These are phyloP conservation scores for Eubucco bourcierii DNA, from an alignment of 2,113 vertebrate genomes.

Conservation along the genomic window DNA sequence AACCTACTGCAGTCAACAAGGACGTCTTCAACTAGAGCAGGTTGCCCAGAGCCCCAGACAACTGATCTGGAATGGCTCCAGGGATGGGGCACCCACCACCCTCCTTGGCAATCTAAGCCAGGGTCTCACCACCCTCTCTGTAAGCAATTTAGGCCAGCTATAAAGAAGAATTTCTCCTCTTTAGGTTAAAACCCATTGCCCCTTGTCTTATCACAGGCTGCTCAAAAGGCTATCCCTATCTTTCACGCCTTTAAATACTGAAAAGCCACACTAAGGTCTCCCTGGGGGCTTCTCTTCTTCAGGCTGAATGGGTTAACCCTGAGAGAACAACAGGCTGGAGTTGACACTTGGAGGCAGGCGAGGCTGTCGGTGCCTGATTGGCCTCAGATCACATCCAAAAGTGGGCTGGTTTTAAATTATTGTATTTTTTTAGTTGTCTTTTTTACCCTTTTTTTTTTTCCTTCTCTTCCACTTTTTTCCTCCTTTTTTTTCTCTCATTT, in stretches of 20 bases:
- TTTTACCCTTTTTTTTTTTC: too few species aligned
- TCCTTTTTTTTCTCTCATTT: not conserved
- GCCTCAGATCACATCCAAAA: slow-evolving; percentile 80
- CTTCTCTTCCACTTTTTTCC: too few species aligned
- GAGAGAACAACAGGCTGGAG: slow-evolving; percentile 45
- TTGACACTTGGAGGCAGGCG: slow-evolving; percentile 74
- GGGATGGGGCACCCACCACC: not conserved
- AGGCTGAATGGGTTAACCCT: slow-evolving; percentile 52
- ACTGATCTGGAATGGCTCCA: not conserved
- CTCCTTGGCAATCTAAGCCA: not conserved
- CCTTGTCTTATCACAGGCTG: too few species aligned
- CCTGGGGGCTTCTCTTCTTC: not conserved
- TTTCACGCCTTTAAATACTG: not conserved
- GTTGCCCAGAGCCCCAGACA: not conserved
- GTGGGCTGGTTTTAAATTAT: slow-evolving; percentile 12
- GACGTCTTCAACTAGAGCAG: not conserved
- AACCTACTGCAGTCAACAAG: not conserved
- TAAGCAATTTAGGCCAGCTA: too few species aligned
- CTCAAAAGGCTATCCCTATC: not conserved
- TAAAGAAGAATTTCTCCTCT: not conserved
- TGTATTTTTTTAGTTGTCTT: too few species aligned
- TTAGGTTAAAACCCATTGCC: not conserved
- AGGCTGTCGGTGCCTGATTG: slow-evolving; percentile 81
- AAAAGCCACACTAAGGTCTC: not conserved
- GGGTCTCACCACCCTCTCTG: not conserved